These are phyloP conservation scores for Galerucella pusilla DNA, from an alignment of 2,888 invertebrate species.

Conservation along the genomic window DNA sequence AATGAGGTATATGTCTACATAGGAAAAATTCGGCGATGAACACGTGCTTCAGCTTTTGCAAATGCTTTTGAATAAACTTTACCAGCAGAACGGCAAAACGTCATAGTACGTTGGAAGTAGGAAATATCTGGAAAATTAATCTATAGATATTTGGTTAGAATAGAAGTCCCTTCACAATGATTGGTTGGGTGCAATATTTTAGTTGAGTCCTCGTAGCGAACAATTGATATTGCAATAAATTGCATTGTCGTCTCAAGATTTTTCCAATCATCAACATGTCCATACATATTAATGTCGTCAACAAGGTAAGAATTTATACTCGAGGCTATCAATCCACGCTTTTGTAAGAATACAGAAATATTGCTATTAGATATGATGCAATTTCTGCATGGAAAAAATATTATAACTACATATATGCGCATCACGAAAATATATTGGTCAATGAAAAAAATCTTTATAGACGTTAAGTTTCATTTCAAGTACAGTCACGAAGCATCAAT, in stretches of 20 bases:
- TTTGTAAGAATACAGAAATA: constrained; percentile 12
- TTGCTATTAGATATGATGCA: constrained; percentile 9
- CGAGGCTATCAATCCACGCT: constrained; percentile 3
- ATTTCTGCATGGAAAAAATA: background rate
- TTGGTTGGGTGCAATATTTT: too few species aligned
- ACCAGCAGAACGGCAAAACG: too few species aligned
- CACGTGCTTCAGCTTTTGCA: too few species aligned
- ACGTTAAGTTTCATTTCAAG: constrained; percentile 4
- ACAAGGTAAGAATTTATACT: constrained; percentile 2
- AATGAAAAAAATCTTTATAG: background rate
- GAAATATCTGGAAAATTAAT: too few species aligned
- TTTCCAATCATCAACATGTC: background rate
- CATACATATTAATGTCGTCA: background rate
- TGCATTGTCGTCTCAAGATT: background rate
- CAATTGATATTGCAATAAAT: background rate
- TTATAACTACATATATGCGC: background rate
- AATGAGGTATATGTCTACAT: too few species aligned
- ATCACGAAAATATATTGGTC: constrained; percentile 10
- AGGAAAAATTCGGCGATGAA: too few species aligned
- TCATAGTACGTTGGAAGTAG: too few species aligned
- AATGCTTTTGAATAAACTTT: too few species aligned
- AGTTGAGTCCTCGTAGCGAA: background rate
- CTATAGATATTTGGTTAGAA: too few species aligned
- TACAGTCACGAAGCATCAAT: constrained; percentile 13
- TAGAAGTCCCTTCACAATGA: too few species aligned